Base-by-base conservation (phyloP, 2,888 invertebrate species). In the Meteorus colon region DNA sequence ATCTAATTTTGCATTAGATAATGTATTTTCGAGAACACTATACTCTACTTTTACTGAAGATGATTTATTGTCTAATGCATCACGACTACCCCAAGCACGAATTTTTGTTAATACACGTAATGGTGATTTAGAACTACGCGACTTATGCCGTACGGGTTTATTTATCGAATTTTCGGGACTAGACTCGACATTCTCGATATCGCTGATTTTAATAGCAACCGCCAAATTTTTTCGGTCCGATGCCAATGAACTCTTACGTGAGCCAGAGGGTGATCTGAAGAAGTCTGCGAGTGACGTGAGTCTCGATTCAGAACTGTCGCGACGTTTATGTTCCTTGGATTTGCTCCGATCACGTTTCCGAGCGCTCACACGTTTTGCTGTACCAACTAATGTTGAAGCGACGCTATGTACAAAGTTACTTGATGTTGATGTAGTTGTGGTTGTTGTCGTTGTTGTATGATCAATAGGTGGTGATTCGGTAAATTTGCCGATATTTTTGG, bases 231-330 rank as follows among this genome's bases (percentile, higher is more conserved):
- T 89, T n/a, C 85, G 77, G 24, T 88, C 88, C 73, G 85, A 83
- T 68, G 84, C 87, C 16, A 87, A 77, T 3, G 89, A 89, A 74
- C 89, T 84, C 69, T 89, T 89, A 4, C 89, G 84, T 55, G 89
- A 89, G 37, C 89, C 88, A 34, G 89, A 86, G 0, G 89, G 89
- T 66, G 89, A 89, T 55, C 88, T 86, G 76, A 89, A 89, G 76
- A 89, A 89, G 74, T 88, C 89, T 8, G 89, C 86, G 8, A 89
- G 77, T 6, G 87, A 85, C 5, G 84, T 85, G 37, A 89, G 78
- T 60, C 89, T 82, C 31, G 87, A 89, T 75, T 89, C 89, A 19
- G 89, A 89, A 51, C 88, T 89, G 77, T 89, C 88, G 55, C 89
- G 84, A 48, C 89, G 86, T 71, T 88, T 89, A 14, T 79, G 84